These are phyloP conservation scores for Telenomus remus DNA, from an alignment of 1,140 invertebrate species.

Conservation along the genomic window DNA sequence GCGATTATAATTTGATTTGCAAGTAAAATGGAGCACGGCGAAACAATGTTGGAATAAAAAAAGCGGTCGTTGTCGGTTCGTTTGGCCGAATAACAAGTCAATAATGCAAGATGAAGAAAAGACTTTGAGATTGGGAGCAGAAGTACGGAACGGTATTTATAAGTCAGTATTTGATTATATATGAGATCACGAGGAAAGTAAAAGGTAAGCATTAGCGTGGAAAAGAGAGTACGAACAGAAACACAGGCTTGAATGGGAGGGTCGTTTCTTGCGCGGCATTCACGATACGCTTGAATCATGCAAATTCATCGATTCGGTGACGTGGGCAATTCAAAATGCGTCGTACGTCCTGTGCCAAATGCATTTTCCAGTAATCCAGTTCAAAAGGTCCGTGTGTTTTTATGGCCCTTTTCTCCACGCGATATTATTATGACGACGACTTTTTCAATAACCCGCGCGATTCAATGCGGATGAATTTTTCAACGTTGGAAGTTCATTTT, in stretches of 20 bases:
- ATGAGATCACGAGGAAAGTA: not conserved
- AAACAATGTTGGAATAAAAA: too few relatives aligned
- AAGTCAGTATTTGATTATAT: too few relatives aligned
- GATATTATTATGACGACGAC: not conserved
- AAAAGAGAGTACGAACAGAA: conserved; percentile 21
- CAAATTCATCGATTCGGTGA: conserved; percentile 35
- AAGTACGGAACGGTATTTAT: too few relatives aligned
- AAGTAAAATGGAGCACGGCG: too few relatives aligned
- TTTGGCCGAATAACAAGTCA: too few relatives aligned
- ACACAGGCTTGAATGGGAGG: conserved; percentile 15
- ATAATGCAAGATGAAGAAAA: too few relatives aligned
- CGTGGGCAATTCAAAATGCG: not conserved
- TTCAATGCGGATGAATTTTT: too few relatives aligned
- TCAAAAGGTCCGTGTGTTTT: not conserved
- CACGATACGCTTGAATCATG: conserved; percentile 43
- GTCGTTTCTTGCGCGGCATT: conserved; percentile 8
- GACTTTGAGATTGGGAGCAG: too few relatives aligned
- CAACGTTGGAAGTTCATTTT: too few relatives aligned
- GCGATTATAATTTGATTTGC: too few relatives aligned
- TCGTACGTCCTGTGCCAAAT: not conserved
- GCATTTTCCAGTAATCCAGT: not conserved
- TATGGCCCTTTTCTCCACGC: not conserved
- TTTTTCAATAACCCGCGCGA: too few relatives aligned
- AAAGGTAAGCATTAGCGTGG: conserved; percentile 29
- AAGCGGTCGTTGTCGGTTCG: too few relatives aligned